Evolutionary conservation across 2,113 vertebrate genomes (phyloP).

Genomic region (Oenanthe oenanthe): DNA sequence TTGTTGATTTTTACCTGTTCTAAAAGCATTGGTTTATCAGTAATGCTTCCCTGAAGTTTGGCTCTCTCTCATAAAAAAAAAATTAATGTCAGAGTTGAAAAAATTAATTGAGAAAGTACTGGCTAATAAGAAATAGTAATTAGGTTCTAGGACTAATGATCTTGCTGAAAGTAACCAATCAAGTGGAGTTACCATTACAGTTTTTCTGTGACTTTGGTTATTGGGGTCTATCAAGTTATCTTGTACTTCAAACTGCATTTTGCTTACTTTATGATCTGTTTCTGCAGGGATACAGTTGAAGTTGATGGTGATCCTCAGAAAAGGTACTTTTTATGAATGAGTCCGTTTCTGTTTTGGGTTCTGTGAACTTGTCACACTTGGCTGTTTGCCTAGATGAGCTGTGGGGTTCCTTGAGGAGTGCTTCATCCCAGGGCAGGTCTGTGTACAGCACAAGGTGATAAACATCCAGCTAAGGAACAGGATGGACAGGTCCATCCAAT

Average conservation of each 20-base stretch:
- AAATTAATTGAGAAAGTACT: not conserved
- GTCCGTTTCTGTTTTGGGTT: not conserved
- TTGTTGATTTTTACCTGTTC: not conserved
- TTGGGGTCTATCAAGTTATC: not conserved
- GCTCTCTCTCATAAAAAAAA: not conserved
- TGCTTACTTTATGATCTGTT: slow-evolving; percentile 5
- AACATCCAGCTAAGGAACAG: not conserved
- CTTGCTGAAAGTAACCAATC: not conserved
- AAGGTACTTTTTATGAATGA: slow-evolving; percentile 63
- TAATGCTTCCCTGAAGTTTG: not conserved
- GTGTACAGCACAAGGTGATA: not conserved
- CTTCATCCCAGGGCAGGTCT: not conserved
- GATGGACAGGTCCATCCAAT: not conserved
- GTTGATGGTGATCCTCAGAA: slow-evolving; percentile 80
- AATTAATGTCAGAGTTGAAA: not conserved
- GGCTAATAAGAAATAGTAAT: not conserved
- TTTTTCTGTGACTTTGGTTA: not conserved
- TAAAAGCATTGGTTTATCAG: not conserved
- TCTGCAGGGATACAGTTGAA: slow-evolving; percentile 77
- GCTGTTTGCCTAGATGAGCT: not conserved
- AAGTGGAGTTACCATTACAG: not conserved
- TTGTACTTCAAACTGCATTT: not conserved
- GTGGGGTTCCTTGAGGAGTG: not conserved
- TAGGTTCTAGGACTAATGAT: not conserved
- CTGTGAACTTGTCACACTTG: not conserved